Evolutionary conservation across 2,797 vertebrate genomes (phyloP).

Genomic region (Amphiprion clarkii): DNA sequence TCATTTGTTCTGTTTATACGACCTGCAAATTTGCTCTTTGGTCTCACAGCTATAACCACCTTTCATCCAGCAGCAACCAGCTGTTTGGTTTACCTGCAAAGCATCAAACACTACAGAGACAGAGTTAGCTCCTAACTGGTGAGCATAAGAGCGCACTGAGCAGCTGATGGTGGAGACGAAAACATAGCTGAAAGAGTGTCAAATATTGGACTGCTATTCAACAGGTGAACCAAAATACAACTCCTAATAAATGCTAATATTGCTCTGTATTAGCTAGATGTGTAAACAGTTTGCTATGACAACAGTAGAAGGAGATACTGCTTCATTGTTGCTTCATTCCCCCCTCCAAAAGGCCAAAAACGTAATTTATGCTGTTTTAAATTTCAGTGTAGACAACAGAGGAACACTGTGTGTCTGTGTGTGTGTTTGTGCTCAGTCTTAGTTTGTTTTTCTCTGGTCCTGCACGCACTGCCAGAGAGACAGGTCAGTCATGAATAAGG

Average conservation of each 20-base stretch:
- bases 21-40: not conserved
- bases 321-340: not conserved
- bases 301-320: not conserved
- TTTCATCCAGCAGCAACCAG: not conserved
- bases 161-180: not conserved
- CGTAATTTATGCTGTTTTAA: not conserved
- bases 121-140: not conserved
- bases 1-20: not conserved
- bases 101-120: not conserved
- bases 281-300: not conserved
- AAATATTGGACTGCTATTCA: not conserved
- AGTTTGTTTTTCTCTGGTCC: conserved; percentile 50
- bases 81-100: not conserved
- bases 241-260: not conserved
- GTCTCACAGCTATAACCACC: not conserved
- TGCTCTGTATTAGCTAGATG: not conserved
- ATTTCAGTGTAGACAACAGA: not conserved
- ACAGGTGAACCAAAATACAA: not conserved
- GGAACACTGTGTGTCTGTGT: not conserved
- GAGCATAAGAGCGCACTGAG: too few species aligned
- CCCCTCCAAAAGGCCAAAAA: not conserved
- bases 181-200: not conserved
- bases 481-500: conserved; percentile 68
- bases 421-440: conserved; percentile 1
- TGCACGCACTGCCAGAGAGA: conserved; percentile 23